Evolutionary conservation across 1,140 invertebrate genomes (phyloP), one percentile per base, ranked within the genome.

Genomic region (Oppia nitens): DNA sequence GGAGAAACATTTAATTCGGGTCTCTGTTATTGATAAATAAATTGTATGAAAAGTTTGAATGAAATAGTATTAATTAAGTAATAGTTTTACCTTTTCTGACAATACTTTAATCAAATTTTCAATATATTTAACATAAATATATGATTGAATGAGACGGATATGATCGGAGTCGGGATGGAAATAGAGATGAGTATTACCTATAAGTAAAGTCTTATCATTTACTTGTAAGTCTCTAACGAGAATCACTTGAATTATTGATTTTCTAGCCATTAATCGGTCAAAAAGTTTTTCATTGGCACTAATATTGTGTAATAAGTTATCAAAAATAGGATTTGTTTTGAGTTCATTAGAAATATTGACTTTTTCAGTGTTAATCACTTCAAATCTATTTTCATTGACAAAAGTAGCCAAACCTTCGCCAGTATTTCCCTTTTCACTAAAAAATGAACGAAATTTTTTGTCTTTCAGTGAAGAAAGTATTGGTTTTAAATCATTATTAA

Each of bases 161-260:
- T 92, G 83, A 73, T 87, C 82, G 6, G 87, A 83, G 70, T 85
- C 79, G 1, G 87, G 86, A 68, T 88, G 84, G 68, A 91, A 95
- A 70, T 88, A 95, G 20, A 95, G 76, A 76, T 96, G 92, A 0
- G 87, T 93, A 67, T 91, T 93, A 24, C 80, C 87, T 53, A 91
- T 75, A 56, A 90, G 68, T 40, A 67, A 21, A 12, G 28, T 24
- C 51, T 55, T 62, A 56, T 74, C 71, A 6, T 73, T 73, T 65
- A 77, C 74, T 26, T 82, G 77, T 52, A 76, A 68, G 6, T 77
- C 78, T 66, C 81, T 73, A 52, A 89, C 71, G 29, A 80, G 66
- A 26, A 76, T 70, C 17, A 77, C 75, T 79, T 82, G 63, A 11
- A 68, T 66, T 66, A 59, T 29, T 55, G 20, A 25, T 49, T 54